A percentile compares a stretch with the other conserved stretches of the same genome.
Conservation (phyloP, 2,797 vertebrate species). For the Simalia tracyae region DNA sequence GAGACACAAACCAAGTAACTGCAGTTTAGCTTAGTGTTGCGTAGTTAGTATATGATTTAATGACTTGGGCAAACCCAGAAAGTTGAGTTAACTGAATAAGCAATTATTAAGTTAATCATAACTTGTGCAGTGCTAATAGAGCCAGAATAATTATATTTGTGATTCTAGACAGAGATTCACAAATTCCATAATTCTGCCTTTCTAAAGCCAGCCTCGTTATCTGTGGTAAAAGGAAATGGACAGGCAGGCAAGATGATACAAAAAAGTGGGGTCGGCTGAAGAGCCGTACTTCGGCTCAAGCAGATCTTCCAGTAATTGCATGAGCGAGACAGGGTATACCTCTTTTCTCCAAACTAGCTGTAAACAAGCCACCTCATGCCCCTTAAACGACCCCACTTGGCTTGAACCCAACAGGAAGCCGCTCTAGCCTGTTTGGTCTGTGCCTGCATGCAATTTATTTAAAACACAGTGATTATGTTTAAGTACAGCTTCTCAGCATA, state of each 20-base stretch:
- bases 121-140: background rate
- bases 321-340: background rate
- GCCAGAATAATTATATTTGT: background rate
- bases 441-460: background rate
- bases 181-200: background rate
- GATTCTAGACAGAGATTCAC: background rate
- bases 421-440: background rate
- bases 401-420: background rate
- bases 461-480: background rate
- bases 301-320: background rate
- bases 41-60: background rate
- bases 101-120: background rate
- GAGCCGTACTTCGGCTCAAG: background rate
- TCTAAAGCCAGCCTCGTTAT: background rate
- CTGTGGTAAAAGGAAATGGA: background rate
- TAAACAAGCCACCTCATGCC: background rate
- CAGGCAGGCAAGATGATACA: background rate
- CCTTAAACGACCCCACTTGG: background rate
- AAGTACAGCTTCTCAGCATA: background rate
- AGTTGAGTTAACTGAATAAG: background rate
- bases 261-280: background rate
- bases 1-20: background rate
- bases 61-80: background rate
- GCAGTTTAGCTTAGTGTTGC: background rate
- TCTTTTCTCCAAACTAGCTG: background rate